phyloP scores from a whole-genome alignment of 2,888 invertebrate genomes.

The Sesamia inferens region DNA sequence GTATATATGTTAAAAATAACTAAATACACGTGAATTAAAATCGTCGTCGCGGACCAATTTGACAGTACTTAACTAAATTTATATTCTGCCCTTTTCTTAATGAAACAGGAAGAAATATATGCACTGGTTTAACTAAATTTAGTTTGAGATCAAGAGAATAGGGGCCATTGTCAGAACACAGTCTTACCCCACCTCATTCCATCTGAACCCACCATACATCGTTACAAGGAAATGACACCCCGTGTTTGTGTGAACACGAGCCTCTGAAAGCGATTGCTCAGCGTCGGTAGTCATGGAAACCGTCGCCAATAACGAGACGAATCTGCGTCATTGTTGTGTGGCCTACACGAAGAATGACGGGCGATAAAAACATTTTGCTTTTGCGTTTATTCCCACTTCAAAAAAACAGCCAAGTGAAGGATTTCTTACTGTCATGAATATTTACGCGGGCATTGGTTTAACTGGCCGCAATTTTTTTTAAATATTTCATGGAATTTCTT shows the following conservation, averaged over 20 bases:
- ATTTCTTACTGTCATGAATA: background rate
- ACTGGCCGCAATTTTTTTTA: background rate
- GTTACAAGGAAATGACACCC: conserved; percentile 33
- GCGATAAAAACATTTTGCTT: background rate
- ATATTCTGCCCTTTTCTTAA: too few species aligned
- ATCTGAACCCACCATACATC: background rate
- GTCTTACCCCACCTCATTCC: background rate
- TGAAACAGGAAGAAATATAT: too few species aligned
- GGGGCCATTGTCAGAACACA: background rate
- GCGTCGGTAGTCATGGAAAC: conserved; percentile 36
- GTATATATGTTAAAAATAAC: too few species aligned
- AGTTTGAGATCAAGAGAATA: too few species aligned
- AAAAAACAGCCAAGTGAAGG: background rate
- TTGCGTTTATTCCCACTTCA: background rate
- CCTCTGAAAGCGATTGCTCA: conserved; percentile 40
- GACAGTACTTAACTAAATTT: too few species aligned
- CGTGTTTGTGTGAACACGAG: conserved; percentile 25
- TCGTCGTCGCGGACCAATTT: too few species aligned
- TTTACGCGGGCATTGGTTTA: background rate
- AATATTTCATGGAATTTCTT: too few species aligned
- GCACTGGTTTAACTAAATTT: too few species aligned
- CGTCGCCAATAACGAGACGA: conserved; percentile 17
- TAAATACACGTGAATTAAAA: too few species aligned
- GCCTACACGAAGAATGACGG: background rate
- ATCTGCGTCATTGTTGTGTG: conserved; percentile 14